Conservation (phyloP, 2,113 vertebrate genomes). For the Cyanoderma ruficeps region DNA sequence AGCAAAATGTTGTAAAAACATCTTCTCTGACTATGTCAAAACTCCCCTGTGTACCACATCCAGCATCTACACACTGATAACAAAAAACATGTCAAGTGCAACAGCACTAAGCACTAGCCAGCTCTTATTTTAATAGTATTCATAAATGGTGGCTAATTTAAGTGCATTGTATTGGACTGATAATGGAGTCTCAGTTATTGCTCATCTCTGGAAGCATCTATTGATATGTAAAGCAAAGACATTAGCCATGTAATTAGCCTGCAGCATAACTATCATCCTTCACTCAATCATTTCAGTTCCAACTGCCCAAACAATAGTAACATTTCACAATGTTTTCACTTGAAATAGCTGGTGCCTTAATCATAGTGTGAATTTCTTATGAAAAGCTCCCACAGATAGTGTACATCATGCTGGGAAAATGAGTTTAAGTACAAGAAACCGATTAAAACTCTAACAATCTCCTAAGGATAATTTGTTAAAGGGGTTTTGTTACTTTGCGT, state of each 20-base stretch:
- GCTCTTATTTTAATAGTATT: constrained; percentile 61
- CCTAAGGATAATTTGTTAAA: constrained; percentile 72
- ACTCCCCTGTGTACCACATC: not conserved
- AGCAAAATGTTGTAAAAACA: constrained; percentile 43
- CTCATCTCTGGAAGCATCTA: constrained; percentile 69
- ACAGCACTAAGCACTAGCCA: constrained; percentile 37
- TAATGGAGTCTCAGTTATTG: constrained; percentile 65
- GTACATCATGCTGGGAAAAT: constrained; percentile 72
- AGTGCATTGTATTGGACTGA: constrained; percentile 67
- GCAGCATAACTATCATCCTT: constrained; percentile 67
- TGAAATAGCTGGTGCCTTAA: constrained; percentile 66
- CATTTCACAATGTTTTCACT: constrained; percentile 74
- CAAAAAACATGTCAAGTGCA: constrained; percentile 52
- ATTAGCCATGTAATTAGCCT: constrained; percentile 71
- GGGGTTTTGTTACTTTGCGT: constrained; percentile 65
- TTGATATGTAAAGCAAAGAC: constrained; percentile 76
- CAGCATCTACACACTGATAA: not conserved
- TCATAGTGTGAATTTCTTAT: constrained; percentile 72
- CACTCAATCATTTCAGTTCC: constrained; percentile 64
- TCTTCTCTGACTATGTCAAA: not conserved
- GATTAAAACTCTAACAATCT: constrained; percentile 75
- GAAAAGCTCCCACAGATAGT: constrained; percentile 71
- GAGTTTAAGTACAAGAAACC: constrained; percentile 73
- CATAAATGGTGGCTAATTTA: constrained; percentile 69
- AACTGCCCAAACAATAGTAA: constrained; percentile 71